Evolutionary conservation across 2,797 vertebrate species (phyloP).

Genomic region (Vireo griseus): DNA sequence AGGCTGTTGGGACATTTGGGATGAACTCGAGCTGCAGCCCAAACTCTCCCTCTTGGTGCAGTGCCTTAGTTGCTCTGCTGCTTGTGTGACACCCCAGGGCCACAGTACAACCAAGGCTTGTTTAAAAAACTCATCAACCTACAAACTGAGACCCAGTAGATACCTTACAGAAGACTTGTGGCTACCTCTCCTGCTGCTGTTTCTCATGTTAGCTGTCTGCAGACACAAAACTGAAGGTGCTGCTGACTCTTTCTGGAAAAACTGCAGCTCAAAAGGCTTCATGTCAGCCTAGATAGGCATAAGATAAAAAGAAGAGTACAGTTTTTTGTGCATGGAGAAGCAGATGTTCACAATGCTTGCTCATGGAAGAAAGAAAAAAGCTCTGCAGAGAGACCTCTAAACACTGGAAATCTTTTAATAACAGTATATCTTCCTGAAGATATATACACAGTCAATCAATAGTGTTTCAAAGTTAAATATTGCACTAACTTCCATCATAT

Average conservation of each 20-base stretch:
- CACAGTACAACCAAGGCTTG: background rate
- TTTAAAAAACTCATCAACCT: background rate
- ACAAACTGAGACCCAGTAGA: accelerated
- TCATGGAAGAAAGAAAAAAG: background rate
- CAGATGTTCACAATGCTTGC: background rate
- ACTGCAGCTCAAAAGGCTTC: background rate
- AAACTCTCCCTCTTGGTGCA: background rate
- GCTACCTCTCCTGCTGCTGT: background rate
- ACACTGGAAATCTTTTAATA: background rate
- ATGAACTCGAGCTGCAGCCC: accelerated
- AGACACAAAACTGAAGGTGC: background rate
- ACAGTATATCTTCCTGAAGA: background rate
- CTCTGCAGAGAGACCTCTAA: background rate
- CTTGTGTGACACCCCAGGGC: background rate
- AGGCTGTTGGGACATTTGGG: background rate
- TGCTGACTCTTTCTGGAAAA: background rate
- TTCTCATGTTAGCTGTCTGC: background rate
- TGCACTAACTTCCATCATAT: background rate
- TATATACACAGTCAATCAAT: background rate
- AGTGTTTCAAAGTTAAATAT: background rate
- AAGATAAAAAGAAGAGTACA: background rate
- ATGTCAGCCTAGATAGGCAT: background rate
- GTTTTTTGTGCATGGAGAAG: background rate
- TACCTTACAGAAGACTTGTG: background rate
- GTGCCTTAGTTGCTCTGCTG: background rate